A percentile compares a stretch with the other conserved stretches of the same genome.
Evolutionary conservation across 2,113 vertebrate genomes (phyloP).

Genomic region (Calypte anna): DNA sequence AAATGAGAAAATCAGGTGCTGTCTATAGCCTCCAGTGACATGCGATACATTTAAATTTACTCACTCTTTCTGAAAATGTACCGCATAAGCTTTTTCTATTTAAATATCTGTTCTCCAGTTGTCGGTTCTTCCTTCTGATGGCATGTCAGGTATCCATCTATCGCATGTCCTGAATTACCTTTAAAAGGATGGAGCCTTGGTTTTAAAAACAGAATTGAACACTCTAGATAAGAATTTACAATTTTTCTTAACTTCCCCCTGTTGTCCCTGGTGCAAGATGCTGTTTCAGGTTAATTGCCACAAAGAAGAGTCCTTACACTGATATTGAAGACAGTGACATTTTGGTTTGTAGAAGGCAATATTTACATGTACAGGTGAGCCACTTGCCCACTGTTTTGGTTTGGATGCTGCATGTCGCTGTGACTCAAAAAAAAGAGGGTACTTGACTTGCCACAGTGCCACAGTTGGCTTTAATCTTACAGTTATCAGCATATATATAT

Average conservation of each 20-base stretch:
- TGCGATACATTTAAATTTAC: not conserved
- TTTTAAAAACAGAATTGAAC: not conserved
- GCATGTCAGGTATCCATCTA: fast-evolving
- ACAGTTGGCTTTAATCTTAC: constrained; percentile 11
- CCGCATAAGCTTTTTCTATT: not conserved
- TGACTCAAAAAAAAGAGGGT: not conserved
- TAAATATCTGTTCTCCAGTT: not conserved
- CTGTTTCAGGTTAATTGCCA: not conserved
- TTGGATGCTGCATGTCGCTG: not conserved
- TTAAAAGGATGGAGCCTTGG: not conserved
- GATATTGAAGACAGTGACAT: not conserved
- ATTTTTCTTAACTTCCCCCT: not conserved
- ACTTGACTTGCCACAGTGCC: not conserved
- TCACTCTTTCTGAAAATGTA: not conserved
- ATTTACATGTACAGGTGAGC: not conserved
- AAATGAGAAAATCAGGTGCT: not conserved
- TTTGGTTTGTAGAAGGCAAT: not conserved
- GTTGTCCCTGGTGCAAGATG: not conserved
- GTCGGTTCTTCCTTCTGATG: not conserved
- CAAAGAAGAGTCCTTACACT: not conserved
- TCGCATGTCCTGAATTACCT: not conserved
- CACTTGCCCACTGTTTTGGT: not conserved
- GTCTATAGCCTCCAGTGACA: not conserved
- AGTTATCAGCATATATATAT: not conserved
- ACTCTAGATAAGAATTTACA: not conserved